phyloP scores from a whole-genome alignment of 2,888 invertebrate genomes.

The Alviniconcha strummeri region DNA sequence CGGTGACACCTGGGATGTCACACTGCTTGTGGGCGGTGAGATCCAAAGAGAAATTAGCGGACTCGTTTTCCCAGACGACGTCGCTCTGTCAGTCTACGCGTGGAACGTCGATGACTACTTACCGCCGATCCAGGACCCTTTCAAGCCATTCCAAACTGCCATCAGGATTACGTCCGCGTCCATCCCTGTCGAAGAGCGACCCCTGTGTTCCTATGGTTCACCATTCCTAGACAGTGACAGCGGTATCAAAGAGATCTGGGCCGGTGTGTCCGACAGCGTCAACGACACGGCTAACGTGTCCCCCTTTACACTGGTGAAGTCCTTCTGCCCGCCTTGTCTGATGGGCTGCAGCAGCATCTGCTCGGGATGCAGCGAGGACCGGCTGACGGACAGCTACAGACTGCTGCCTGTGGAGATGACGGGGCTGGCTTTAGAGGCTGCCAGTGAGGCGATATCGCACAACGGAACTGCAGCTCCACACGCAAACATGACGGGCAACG shows the following conservation, averaged over 20 bases:
- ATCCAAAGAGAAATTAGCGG: background rate
- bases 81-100: constrained; percentile 22
- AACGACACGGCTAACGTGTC: constrained; percentile 7
- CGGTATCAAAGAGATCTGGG: constrained; percentile 33
- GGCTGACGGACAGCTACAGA: background rate
- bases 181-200: constrained; percentile 27
- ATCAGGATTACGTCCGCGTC: constrained; percentile 16
- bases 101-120: constrained; percentile 29
- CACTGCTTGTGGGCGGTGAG: background rate
- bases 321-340: constrained; percentile 6
- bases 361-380: background rate
- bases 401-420: background rate
- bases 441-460: background rate
- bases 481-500: no score
- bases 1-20: background rate
- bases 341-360: constrained; percentile 7
- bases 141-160: constrained; percentile 24
- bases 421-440: background rate
- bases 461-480: no score
- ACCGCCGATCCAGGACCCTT: constrained; percentile 30
- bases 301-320: constrained; percentile 8
- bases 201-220: constrained; percentile 36
- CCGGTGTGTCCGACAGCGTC: background rate
- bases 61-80: background rate
- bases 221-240: constrained; percentile 39